Evolutionary conservation across 2,888 invertebrate genomes (phyloP).

Genomic region (Polyommatus iphigenia): DNA sequence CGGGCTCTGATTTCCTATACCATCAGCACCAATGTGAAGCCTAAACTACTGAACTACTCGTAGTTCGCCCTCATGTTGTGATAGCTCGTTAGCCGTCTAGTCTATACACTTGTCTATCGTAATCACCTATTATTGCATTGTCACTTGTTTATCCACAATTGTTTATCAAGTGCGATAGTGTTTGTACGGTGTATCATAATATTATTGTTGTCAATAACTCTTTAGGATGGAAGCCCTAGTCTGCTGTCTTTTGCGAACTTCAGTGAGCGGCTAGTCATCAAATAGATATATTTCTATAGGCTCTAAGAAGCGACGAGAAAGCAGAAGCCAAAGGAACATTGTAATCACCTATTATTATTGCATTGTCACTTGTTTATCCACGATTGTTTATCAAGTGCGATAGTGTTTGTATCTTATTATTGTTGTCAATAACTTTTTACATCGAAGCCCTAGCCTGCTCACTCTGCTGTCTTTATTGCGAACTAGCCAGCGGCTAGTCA

Average conservation of each 20-base stretch:
- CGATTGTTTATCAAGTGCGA: background rate
- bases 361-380: background rate
- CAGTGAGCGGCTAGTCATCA: too few relatives aligned
- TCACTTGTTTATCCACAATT: background rate
- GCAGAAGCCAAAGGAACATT: background rate
- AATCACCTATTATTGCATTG: background rate
- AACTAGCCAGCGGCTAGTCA: too few relatives aligned
- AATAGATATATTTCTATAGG: too few relatives aligned
- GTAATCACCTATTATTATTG: background rate
- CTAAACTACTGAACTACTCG: background rate
- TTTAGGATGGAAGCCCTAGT: background rate
- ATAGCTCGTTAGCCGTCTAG: background rate
- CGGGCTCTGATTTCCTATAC: too few relatives aligned
- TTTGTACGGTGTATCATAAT: background rate
- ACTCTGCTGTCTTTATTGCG: too few relatives aligned
- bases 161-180: background rate
- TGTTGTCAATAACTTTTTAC: background rate
- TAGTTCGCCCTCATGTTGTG: background rate
- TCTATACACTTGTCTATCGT: background rate
- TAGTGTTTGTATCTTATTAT: background rate
- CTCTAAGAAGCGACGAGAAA: too few relatives aligned
- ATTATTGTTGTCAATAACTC: background rate
- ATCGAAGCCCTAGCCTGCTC: too few relatives aligned
- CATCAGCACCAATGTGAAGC: background rate
- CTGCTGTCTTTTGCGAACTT: too few relatives aligned